A percentile compares a stretch with the other conserved stretches of the same genome.
Conservation (phyloP, 2,888 invertebrate species). For the Oligia fasciuncula region DNA sequence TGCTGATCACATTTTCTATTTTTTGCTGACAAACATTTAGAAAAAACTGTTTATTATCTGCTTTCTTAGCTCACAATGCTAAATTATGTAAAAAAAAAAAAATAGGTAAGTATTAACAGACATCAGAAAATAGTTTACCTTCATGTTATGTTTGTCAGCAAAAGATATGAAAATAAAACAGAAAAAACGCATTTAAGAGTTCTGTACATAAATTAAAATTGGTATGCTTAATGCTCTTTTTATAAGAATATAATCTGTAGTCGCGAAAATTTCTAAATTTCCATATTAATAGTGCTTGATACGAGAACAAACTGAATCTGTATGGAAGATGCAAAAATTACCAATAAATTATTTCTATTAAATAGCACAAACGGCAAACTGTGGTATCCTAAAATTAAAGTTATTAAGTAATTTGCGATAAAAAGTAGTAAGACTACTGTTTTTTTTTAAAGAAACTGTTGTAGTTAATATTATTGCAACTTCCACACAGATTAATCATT, state of each 20-base stretch:
- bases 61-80: background rate
- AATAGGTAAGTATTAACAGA: background rate
- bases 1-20: slow-evolving; percentile 71
- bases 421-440: slow-evolving; percentile 56
- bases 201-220: slow-evolving; percentile 89
- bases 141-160: slow-evolving; percentile 61
- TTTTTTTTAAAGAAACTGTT: slow-evolving; percentile 32
- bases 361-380: slow-evolving; percentile 35
- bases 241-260: slow-evolving; percentile 80
- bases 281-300: slow-evolving; percentile 70
- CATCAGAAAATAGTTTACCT: background rate
- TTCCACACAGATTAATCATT: slow-evolving; percentile 55
- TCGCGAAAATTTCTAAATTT: slow-evolving; percentile 83
- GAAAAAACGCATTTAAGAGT: slow-evolving; percentile 81
- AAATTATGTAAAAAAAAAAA: background rate
- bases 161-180: slow-evolving; percentile 62
- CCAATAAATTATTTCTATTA: slow-evolving; percentile 11
- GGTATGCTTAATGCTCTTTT: slow-evolving; percentile 85
- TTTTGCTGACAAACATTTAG: slow-evolving; percentile 62
- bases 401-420: slow-evolving; percentile 29
- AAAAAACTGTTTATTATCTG: background rate
- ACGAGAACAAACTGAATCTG: slow-evolving; percentile 52
- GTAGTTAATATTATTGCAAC: slow-evolving; percentile 61
- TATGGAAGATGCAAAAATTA: slow-evolving; percentile 64
- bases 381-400: slow-evolving; percentile 34